These are phyloP conservation scores for Entomobrya multifasciata DNA, from an alignment of 2,888 invertebrate species.

Conservation along the genomic window DNA sequence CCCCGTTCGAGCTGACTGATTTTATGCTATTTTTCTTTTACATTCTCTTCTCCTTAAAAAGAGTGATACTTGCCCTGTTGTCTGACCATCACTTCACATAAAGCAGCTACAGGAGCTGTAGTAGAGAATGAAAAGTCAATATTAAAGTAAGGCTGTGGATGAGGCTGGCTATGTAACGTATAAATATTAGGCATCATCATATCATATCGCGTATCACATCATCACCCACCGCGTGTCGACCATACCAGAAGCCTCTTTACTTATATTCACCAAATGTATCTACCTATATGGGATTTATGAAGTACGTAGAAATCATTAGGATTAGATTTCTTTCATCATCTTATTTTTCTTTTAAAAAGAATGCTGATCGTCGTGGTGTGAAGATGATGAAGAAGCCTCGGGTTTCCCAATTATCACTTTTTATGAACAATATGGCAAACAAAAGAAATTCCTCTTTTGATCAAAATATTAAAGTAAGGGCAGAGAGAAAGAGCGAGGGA, in stretches of 20 bases:
- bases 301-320: constrained; percentile 30
- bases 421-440: constrained; percentile 59
- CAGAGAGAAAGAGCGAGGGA: neutral
- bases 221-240: constrained; percentile 47
- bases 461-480: constrained; percentile 43
- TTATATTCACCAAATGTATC: no score
- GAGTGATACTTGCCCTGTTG: neutral
- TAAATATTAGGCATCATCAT: no score
- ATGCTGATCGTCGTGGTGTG: constrained; percentile 28
- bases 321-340: constrained; percentile 12
- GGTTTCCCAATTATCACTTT: constrained; percentile 71
- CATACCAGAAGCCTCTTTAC: no score
- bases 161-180: no score
- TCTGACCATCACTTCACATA: neutral
- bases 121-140: no score
- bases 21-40: constrained; percentile 45
- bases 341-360: neutral
- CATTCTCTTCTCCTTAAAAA: neutral
- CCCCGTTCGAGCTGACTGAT: constrained; percentile 64
- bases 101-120: neutral
- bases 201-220: constrained; percentile 42
- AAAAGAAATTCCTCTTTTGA: constrained; percentile 13
- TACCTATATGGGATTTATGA: no score
- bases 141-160: no score
- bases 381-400: constrained; percentile 57